Conservation (phyloP, 2,797 vertebrate species). For the Urocyon cinereoargenteus region DNA sequence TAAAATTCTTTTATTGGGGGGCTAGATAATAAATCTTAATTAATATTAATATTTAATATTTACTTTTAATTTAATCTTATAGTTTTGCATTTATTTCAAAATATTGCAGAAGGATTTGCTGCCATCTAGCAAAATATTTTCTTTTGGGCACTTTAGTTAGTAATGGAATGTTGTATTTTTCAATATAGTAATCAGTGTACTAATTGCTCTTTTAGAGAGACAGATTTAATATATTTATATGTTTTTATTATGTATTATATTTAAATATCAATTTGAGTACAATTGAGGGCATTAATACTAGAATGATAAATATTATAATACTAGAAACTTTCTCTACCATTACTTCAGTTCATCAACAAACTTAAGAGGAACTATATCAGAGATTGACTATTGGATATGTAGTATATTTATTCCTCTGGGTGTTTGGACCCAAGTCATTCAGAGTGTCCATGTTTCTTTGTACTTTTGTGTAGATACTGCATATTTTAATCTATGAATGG, state of each 20-base stretch:
- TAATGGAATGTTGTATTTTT: slow-evolving; percentile 21
- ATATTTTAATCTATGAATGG: slow-evolving; percentile 40
- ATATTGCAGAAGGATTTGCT: not conserved
- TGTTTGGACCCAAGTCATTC: not conserved
- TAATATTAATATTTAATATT: slow-evolving; percentile 16
- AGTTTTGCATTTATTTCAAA: slow-evolving; percentile 1
- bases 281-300: not conserved
- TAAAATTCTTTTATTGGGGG: not conserved
- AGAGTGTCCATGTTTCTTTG: not conserved
- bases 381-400: not conserved
- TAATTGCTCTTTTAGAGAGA: slow-evolving; percentile 7
- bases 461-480: not conserved
- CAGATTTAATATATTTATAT: not conserved
- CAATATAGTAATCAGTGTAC: not conserved
- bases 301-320: not conserved
- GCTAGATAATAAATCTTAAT: not conserved
- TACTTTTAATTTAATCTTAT: slow-evolving; percentile 32
- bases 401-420: slow-evolving; percentile 2
- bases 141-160: slow-evolving; percentile 25
- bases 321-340: slow-evolving; percentile 16
- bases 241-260: not conserved
- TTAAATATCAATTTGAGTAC: not conserved
- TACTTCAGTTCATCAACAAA: slow-evolving; percentile 23
- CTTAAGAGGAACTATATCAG: not conserved
- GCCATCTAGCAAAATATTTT: not conserved